Percentiles rank a stretch among this genome's conserved stretches.
Conservation (phyloP, 2,888 invertebrate species). For the Rhopalosiphum nymphaeae region DNA sequence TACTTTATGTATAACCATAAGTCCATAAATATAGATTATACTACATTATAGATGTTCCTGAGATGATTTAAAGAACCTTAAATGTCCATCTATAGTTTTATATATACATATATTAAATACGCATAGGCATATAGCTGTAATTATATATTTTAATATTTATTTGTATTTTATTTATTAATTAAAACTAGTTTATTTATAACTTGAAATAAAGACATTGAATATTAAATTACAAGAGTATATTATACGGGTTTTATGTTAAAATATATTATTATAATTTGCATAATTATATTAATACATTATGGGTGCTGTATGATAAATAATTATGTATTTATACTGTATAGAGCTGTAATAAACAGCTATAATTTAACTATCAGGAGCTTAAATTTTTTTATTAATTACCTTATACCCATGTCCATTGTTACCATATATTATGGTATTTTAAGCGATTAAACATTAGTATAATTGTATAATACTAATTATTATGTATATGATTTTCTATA, state of each 20-base stretch:
- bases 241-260: not conserved
- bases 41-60: not conserved
- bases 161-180: not conserved
- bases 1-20: not conserved
- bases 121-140: not conserved
- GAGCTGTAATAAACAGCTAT: not conserved
- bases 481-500: not conserved
- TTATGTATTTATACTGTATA: not conserved
- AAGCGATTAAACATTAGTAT: not conserved
- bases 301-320: not conserved
- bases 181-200: not conserved
- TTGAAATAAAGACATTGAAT: not conserved
- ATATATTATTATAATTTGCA: not conserved
- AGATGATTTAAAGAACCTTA: not conserved
- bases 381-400: not conserved
- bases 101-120: too few relatives aligned
- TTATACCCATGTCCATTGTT: not conserved
- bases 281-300: not conserved
- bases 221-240: not conserved
- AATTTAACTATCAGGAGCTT: not conserved
- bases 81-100: not conserved
- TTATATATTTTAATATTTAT: not conserved
- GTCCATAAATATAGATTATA: not conserved
- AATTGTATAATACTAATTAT: not conserved
- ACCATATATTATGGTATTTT: not conserved